Evolutionary conservation across 2,888 invertebrate species (phyloP).

Genomic region (Polydrusus tereticollis): DNA sequence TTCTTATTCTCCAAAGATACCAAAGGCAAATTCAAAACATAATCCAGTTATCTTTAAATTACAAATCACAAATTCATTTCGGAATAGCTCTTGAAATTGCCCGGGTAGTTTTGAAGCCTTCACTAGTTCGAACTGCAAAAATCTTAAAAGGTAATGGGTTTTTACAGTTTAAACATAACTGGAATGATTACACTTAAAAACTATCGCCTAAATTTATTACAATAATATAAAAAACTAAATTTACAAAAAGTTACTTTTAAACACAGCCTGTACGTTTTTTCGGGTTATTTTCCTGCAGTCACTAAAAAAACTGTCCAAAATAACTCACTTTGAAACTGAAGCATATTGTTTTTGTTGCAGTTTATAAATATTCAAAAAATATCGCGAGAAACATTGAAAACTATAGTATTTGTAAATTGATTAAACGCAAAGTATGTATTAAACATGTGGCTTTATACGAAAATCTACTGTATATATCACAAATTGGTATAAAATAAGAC

Average conservation of each 20-base stretch:
- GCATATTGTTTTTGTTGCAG: conserved; percentile 30
- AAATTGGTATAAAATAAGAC: conserved; percentile 52
- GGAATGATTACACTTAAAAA: conserved; percentile 58
- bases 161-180: conserved; percentile 57
- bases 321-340: conserved; percentile 41
- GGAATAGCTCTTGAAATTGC: not conserved
- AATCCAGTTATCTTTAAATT: not conserved
- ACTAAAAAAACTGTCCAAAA: conserved; percentile 44
- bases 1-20: conserved; percentile 13
- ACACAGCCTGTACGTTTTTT: conserved; percentile 62
- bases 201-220: conserved; percentile 36
- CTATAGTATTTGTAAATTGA: conserved; percentile 33
- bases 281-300: conserved; percentile 42
- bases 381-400: conserved; percentile 37
- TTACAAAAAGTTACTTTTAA: conserved; percentile 52
- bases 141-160: conserved; percentile 36
- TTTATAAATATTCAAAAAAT: conserved; percentile 49
- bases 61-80: not conserved
- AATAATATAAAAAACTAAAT: conserved; percentile 43
- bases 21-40: not conserved
- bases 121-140: conserved; percentile 35
- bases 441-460: conserved; percentile 31
- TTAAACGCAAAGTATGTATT: conserved; percentile 36
- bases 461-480: conserved; percentile 60
- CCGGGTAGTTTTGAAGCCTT: conserved; percentile 1